phyloP scores from a whole-genome alignment of 2,888 invertebrate species.

The Melikaiella ostensackeni region DNA sequence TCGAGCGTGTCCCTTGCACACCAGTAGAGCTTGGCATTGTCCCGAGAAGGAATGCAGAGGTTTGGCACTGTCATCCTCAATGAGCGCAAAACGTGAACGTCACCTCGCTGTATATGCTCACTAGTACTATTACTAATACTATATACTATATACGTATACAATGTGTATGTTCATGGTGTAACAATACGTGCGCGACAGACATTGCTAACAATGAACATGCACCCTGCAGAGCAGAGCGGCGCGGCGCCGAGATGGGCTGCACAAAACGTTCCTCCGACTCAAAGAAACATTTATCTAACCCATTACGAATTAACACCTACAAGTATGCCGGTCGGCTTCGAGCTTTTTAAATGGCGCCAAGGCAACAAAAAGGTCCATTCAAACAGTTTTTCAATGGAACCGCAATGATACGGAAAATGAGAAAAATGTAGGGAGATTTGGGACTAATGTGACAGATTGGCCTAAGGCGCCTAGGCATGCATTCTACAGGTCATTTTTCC shows the following conservation, averaged over 20 bases:
- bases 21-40: conserved; percentile 47
- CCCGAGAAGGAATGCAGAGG: conserved; percentile 53
- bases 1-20: conserved; percentile 45
- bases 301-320: conserved; percentile 38
- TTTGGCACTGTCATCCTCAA: conserved; percentile 55
- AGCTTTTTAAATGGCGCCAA: conserved; percentile 15
- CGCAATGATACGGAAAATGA: not conserved
- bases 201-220: conserved; percentile 28
- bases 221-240: conserved; percentile 27
- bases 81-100: conserved; percentile 46
- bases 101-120: conserved; percentile 4
- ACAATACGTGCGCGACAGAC: conserved; percentile 32
- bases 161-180: conserved; percentile 24
- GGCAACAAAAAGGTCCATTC: conserved; percentile 4
- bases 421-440: no score
- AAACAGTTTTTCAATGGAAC: not conserved
- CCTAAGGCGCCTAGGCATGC: no score
- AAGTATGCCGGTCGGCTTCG: not conserved
- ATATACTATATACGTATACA: conserved; percentile 9
- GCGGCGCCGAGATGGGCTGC: conserved; percentile 19
- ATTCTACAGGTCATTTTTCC: no score
- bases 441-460: no score
- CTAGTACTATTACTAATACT: not conserved
- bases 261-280: conserved; percentile 16
- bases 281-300: conserved; percentile 30